phyloP scores from a whole-genome alignment of 2,113 vertebrate genomes.

The Triplophysa rosa region DNA sequence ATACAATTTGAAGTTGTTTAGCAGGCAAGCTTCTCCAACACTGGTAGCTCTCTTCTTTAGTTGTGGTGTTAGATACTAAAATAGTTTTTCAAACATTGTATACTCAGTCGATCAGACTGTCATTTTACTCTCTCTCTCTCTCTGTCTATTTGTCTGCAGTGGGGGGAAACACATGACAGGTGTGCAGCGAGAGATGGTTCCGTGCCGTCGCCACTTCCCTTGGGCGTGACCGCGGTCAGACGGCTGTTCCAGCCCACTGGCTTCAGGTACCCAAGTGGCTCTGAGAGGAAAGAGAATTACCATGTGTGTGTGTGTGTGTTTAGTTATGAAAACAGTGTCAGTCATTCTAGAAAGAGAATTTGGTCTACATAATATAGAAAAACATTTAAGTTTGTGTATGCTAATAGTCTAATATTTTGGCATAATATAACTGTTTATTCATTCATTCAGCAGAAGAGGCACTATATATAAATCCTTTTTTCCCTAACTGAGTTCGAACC shows the following conservation, averaged over 20 bases:
- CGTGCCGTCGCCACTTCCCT: constrained; percentile 26
- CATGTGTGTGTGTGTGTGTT: neutral
- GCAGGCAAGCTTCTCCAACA: too few relatives aligned
- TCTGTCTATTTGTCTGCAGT: neutral
- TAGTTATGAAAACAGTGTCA: neutral
- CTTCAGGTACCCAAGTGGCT: constrained; percentile 54
- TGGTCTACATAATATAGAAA: too few relatives aligned
- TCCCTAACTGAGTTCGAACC: neutral
- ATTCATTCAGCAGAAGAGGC: too few relatives aligned
- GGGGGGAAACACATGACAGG: constrained; percentile 24
- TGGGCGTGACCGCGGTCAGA: constrained; percentile 70
- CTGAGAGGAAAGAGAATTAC: constrained; percentile 3
- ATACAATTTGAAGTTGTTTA: too few relatives aligned
- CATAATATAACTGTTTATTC: too few relatives aligned
- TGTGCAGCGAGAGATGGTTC: constrained; percentile 37
- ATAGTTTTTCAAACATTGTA: constrained; percentile 13
- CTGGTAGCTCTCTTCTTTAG: neutral
- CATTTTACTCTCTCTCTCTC: neutral
- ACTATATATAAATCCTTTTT: neutral
- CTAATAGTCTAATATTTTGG: too few relatives aligned
- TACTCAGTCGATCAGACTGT: neutral
- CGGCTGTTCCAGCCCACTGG: constrained; percentile 29
- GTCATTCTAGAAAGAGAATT: neutral
- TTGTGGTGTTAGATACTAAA: neutral
- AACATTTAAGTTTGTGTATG: too few relatives aligned